Evolutionary conservation across 1,140 invertebrate genomes (phyloP).

Genomic region (Bombus breviceps): DNA sequence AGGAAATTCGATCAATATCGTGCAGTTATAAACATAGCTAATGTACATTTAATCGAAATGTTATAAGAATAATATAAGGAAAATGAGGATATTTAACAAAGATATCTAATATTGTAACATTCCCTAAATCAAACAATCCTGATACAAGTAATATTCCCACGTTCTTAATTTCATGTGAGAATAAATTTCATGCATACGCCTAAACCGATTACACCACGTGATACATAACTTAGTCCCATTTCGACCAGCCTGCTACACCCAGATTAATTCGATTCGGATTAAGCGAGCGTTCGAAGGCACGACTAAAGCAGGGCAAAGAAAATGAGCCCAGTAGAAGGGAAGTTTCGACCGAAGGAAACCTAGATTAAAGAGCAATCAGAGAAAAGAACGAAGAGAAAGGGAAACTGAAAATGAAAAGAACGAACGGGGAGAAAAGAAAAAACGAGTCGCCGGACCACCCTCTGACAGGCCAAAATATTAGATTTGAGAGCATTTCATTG

Average conservation of each 20-base stretch:
- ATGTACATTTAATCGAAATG: too few relatives aligned
- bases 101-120: too few relatives aligned
- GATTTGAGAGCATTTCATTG: conserved; percentile 55
- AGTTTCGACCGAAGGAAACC: background rate
- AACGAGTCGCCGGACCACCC: conserved; percentile 13
- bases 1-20: too few relatives aligned
- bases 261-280: conserved; percentile 1
- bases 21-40: too few relatives aligned
- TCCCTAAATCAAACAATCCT: background rate
- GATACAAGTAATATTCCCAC: background rate
- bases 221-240: background rate
- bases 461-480: conserved; percentile 53
- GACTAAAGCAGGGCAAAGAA: background rate
- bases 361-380: conserved; percentile 31
- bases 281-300: background rate
- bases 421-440: background rate
- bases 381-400: background rate
- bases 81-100: too few relatives aligned
- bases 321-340: background rate
- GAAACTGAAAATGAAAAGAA: background rate
- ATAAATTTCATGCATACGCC: too few relatives aligned
- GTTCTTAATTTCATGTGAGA: background rate
- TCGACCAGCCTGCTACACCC: background rate
- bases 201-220: background rate
- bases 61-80: too few relatives aligned